Evolutionary conservation across 2,113 vertebrate genomes (phyloP).

Genomic region (Atlantisia rogersi): DNA sequence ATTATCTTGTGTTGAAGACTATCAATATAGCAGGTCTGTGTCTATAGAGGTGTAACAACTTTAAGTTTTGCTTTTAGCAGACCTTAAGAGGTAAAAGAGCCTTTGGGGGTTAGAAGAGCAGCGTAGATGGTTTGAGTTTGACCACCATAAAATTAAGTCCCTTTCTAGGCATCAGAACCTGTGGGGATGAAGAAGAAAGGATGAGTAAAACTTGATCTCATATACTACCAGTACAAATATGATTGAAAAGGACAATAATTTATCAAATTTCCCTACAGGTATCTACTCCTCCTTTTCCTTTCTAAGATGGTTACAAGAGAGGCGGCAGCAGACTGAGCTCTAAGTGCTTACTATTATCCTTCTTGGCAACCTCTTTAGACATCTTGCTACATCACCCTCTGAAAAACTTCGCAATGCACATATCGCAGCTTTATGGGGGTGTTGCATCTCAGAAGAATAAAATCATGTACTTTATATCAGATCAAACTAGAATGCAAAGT

Average conservation of each 20-base stretch:
- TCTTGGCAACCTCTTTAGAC: background rate
- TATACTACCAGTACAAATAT: background rate
- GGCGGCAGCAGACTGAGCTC: background rate
- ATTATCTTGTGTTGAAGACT: background rate
- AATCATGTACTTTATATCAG: background rate
- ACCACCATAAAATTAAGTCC: background rate
- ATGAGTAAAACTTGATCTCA: background rate
- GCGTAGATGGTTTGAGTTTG: background rate
- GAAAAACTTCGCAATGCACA: background rate
- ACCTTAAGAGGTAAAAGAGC: background rate
- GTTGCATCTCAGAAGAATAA: accelerated
- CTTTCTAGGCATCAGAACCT: background rate
- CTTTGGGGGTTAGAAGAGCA: background rate
- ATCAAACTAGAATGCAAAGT: background rate
- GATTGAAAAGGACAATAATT: background rate
- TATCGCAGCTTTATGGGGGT: background rate
- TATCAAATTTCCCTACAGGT: background rate
- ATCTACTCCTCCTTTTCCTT: background rate
- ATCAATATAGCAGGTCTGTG: no score
- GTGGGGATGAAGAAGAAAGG: background rate
- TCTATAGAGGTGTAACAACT: background rate
- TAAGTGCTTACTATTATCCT: background rate
- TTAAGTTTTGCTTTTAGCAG: background rate
- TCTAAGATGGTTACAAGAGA: background rate
- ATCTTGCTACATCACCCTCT: background rate